These are phyloP conservation scores for Oreamnos americanus DNA, from an alignment of 2,113 vertebrate genomes.

Conservation along the genomic window DNA sequence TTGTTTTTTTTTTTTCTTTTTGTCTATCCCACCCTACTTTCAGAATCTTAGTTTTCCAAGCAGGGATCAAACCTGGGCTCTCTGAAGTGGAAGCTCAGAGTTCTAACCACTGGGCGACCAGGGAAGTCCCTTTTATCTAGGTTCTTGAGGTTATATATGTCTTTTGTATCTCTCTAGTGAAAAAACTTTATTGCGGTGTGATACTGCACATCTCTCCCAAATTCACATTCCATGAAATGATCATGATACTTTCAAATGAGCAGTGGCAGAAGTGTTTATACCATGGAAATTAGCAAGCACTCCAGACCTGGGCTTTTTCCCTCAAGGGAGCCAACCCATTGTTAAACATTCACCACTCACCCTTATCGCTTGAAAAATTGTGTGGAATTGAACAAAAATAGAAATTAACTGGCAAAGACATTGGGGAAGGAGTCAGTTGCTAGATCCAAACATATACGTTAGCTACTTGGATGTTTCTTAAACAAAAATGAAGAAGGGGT, in stretches of 20 bases:
- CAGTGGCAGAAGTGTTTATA: not conserved
- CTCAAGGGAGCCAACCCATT: not conserved
- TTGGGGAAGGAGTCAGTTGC: not conserved
- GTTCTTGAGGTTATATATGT: not conserved
- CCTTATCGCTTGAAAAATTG: not conserved
- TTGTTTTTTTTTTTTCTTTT: not conserved
- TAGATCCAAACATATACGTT: not conserved
- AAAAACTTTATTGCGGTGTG: not conserved
- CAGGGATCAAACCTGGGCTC: not conserved
- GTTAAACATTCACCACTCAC: not conserved
- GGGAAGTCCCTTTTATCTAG: not conserved
- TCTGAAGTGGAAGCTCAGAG: not conserved
- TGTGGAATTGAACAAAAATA: not conserved
- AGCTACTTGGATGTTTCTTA: not conserved
- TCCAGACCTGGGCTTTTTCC: not conserved
- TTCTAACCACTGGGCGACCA: not conserved
- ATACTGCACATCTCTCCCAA: not conserved
- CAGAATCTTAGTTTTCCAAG: not conserved
- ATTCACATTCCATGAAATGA: not conserved
- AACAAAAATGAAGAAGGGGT: not conserved
- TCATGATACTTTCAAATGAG: not conserved
- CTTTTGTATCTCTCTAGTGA: not conserved
- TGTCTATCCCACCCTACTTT: not conserved
- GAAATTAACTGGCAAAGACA: not conserved
- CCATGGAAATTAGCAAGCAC: not conserved